A percentile compares a stretch with the other conserved stretches of the same genome.
phyloP scores from a whole-genome alignment of 2,113 vertebrate species.

The Procavia capensis region DNA sequence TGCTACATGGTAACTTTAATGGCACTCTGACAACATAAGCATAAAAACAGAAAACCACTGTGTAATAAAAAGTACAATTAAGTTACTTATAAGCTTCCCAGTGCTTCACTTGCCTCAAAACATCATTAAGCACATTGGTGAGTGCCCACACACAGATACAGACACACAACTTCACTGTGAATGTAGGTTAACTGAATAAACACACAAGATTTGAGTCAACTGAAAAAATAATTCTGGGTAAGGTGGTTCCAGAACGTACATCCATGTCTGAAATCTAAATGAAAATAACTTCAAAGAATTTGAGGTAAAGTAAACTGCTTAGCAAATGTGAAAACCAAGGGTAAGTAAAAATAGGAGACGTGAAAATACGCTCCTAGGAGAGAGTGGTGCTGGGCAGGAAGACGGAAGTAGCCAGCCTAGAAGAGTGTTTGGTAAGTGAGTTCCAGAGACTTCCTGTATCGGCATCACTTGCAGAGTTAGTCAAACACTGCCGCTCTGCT shows the following conservation, averaged over 20 bases:
- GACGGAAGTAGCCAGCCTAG: background rate
- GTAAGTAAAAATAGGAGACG: background rate
- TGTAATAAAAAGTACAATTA: background rate
- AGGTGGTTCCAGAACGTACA: slow-evolving; percentile 8
- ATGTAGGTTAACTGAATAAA: slow-evolving; percentile 45
- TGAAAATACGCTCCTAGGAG: background rate
- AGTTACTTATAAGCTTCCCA: slow-evolving; percentile 20
- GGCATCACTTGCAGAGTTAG: background rate
- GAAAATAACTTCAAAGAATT: slow-evolving; percentile 3
- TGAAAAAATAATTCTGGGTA: slow-evolving; percentile 40
- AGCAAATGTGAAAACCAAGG: slow-evolving; percentile 43
- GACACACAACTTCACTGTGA: background rate
- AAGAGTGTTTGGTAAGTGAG: background rate
- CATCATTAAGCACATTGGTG: background rate
- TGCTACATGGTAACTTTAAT: background rate
- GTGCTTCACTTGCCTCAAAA: background rate
- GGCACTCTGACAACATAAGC: slow-evolving; percentile 33
- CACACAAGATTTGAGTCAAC: background rate
- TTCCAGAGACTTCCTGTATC: background rate
- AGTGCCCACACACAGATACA: background rate
- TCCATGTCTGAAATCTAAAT: slow-evolving; percentile 38
- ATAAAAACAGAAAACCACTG: slow-evolving; percentile 1
- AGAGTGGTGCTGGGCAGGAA: background rate
- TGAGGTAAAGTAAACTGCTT: background rate
- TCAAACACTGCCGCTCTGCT: background rate